These are phyloP conservation scores for Mycetomoellerius zeteki DNA, from an alignment of 1,140 invertebrate genomes.

Conservation along the genomic window DNA sequence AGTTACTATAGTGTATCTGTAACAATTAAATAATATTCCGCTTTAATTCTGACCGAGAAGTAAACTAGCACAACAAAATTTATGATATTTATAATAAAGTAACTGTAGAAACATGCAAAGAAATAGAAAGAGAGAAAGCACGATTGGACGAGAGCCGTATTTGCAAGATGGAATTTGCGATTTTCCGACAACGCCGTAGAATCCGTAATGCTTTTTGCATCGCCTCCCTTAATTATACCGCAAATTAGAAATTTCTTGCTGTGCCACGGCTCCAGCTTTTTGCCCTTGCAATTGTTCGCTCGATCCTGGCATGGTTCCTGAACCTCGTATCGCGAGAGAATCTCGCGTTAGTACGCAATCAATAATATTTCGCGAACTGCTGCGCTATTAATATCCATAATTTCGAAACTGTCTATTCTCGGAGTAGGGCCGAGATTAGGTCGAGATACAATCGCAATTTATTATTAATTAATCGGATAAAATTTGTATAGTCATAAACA, in stretches of 20 bases:
- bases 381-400: slow-evolving; percentile 44
- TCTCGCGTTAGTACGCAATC: slow-evolving; percentile 68
- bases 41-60: not conserved
- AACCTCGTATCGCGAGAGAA: slow-evolving; percentile 66
- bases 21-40: slow-evolving; percentile 56
- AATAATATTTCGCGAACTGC: slow-evolving; percentile 70
- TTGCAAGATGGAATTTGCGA: slow-evolving; percentile 80
- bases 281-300: slow-evolving; percentile 80
- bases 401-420: slow-evolving; percentile 41
- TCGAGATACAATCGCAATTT: not conserved
- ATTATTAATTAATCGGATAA: slow-evolving; percentile 6
- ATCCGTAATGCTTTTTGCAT: slow-evolving; percentile 83
- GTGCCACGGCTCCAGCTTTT: slow-evolving; percentile 81
- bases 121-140: slow-evolving; percentile 29
- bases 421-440: not conserved
- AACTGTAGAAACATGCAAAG: not conserved
- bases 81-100: slow-evolving; percentile 34
- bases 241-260: slow-evolving; percentile 86
- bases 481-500: not conserved
- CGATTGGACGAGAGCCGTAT: slow-evolving; percentile 60
- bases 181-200: slow-evolving; percentile 78
- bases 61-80: not conserved
- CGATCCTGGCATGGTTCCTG: slow-evolving; percentile 77
- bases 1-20: slow-evolving; percentile 80
- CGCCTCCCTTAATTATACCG: slow-evolving; percentile 85